Conservation (phyloP, 2,888 invertebrate genomes). For the Caenorhabditis panamensis region DNA sequence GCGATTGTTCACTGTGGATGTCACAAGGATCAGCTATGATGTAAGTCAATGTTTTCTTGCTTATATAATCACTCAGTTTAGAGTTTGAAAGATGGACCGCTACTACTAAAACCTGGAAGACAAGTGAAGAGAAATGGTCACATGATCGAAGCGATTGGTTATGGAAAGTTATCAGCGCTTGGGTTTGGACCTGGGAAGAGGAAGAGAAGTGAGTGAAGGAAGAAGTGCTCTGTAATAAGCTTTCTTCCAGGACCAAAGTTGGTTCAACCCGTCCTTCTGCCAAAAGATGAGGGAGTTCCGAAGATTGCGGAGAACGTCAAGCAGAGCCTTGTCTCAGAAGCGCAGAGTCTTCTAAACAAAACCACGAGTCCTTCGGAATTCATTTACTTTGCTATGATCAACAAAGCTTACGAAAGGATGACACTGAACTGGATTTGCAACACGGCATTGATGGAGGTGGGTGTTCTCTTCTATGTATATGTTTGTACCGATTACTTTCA, state of each 20-base stretch:
- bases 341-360: constrained; percentile 11
- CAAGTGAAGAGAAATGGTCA: constrained; percentile 39
- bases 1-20: constrained; percentile 47
- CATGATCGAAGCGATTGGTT: constrained; percentile 51
- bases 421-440: constrained; percentile 80
- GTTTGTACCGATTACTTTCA: constrained; percentile 15
- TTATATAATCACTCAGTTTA: too few relatives aligned
- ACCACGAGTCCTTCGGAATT: constrained; percentile 31
- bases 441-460: constrained; percentile 67
- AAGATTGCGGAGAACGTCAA: constrained; percentile 8
- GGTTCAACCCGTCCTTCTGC: constrained; percentile 16
- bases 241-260: constrained; percentile 40
- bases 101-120: constrained; percentile 37
- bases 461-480: not conserved
- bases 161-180: constrained; percentile 37
- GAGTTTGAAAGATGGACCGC: constrained; percentile 47
- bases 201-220: constrained; percentile 23
- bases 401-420: constrained; percentile 75
- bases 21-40: constrained; percentile 33
- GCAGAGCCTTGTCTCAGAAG: constrained; percentile 22
- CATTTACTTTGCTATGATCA: constrained; percentile 69
- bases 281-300: constrained; percentile 40
- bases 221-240: not conserved
- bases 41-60: constrained; percentile 12
- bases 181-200: constrained; percentile 9